phyloP scores from a whole-genome alignment of 1,140 invertebrate genomes.

The Piezodorus guildinii region DNA sequence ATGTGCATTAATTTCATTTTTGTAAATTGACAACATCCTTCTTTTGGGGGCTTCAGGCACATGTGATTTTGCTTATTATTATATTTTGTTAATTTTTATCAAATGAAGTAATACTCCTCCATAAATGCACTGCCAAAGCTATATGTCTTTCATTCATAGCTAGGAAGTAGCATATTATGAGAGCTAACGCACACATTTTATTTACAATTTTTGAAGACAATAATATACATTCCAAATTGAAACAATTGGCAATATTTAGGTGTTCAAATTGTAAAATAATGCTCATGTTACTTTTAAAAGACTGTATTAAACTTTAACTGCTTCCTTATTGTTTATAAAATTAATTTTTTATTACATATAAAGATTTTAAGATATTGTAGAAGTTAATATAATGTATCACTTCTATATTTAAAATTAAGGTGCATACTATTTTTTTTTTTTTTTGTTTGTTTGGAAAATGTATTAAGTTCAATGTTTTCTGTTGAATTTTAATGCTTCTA shows the following conservation, averaged over 20 bases:
- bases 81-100: constrained; percentile 4
- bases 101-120: constrained; percentile 4
- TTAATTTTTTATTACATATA: too few relatives aligned
- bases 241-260: constrained; percentile 4
- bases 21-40: constrained; percentile 10
- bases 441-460: too few relatives aligned
- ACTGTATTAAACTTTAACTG: constrained; percentile 9
- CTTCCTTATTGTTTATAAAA: constrained; percentile 2
- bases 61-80: constrained; percentile 5
- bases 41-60: constrained; percentile 2
- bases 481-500: too few relatives aligned
- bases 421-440: too few relatives aligned
- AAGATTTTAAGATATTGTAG: background rate
- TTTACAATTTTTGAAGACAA: background rate
- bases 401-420: background rate
- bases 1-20: constrained; percentile 4
- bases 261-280: background rate
- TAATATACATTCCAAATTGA: constrained; percentile 10
- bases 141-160: constrained; percentile 14
- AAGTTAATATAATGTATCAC: background rate
- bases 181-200: background rate
- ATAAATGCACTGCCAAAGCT: constrained; percentile 15
- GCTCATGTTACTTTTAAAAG: constrained; percentile 11
- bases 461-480: too few relatives aligned
- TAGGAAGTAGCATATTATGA: constrained; percentile 11